A percentile compares a stretch with the other conserved stretches of the same genome.
Evolutionary conservation across 2,113 vertebrate species (phyloP).

Genomic region (Coregonus clupeaformis): DNA sequence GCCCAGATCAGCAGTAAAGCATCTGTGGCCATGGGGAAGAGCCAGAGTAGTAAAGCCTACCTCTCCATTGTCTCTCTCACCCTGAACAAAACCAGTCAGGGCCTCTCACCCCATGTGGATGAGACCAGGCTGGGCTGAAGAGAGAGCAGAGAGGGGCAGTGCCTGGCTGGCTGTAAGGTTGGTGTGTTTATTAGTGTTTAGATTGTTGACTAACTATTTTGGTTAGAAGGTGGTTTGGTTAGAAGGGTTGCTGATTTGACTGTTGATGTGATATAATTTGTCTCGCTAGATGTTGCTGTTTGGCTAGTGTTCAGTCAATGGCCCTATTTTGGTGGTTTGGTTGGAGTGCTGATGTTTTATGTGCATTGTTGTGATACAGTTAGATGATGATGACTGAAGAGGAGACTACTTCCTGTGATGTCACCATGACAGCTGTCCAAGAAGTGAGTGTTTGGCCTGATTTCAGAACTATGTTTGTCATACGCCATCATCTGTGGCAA

Average conservation of each 20-base stretch:
- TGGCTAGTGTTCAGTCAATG: too few species aligned
- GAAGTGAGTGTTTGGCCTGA: conserved; percentile 63
- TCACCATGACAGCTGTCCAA: conserved; percentile 67
- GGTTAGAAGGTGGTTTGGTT: background rate
- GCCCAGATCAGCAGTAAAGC: conserved; percentile 60
- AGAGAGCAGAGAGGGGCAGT: conserved; percentile 1
- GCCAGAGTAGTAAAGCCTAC: conserved; percentile 44
- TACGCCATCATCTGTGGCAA: background rate
- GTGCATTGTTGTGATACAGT: background rate
- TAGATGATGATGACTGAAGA: conserved; percentile 71
- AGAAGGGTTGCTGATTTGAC: too few species aligned
- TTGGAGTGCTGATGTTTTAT: background rate
- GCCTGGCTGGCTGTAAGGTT: background rate
- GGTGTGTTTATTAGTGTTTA: conserved; percentile 18
- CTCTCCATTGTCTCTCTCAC: conserved; percentile 48
- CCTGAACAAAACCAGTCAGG: conserved; percentile 41
- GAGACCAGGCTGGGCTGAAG: conserved; percentile 2
- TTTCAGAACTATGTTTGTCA: background rate
- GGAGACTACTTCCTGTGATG: conserved; percentile 65
- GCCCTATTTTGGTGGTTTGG: too few species aligned
- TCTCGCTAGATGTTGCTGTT: too few species aligned
- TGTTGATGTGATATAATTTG: too few species aligned
- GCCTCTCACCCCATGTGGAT: conserved; percentile 26
- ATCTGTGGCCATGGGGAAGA: conserved; percentile 28
- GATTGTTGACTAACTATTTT: background rate